Conservation (phyloP, 2,113 vertebrate genomes). For the Sturnira hondurensis region DNA sequence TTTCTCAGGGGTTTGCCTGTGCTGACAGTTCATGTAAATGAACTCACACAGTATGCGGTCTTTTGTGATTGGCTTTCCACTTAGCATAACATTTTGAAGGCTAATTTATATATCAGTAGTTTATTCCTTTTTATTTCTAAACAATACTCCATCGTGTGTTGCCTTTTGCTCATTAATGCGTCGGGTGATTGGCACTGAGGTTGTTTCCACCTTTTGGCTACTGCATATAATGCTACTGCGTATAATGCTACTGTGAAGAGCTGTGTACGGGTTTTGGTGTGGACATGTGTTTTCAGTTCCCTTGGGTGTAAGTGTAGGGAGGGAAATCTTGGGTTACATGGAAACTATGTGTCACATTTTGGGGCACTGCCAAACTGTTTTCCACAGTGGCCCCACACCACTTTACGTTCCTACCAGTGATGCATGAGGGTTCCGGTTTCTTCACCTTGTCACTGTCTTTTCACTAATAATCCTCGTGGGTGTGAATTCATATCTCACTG, state of each 20-base stretch:
- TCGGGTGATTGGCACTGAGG: background rate
- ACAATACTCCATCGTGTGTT: background rate
- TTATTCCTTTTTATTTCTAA: background rate
- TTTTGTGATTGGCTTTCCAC: background rate
- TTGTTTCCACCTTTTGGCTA: background rate
- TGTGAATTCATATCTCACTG: background rate
- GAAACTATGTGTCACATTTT: background rate
- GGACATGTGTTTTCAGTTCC: background rate
- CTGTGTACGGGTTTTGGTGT: background rate
- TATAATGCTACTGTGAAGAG: background rate
- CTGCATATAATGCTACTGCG: background rate
- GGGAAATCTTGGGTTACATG: background rate
- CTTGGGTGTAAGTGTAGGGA: background rate
- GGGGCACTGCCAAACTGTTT: background rate
- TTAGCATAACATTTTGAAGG: background rate
- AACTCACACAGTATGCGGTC: background rate
- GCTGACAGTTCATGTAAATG: background rate
- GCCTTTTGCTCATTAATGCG: background rate
- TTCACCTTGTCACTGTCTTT: background rate
- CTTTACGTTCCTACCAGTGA: background rate
- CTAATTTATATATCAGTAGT: background rate
- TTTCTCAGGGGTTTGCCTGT: background rate
- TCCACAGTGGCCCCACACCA: background rate
- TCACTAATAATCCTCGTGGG: background rate
- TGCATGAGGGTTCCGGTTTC: background rate